Conservation (phyloP, 2,797 vertebrate species). For the Coregonus ussuriensis region DNA sequence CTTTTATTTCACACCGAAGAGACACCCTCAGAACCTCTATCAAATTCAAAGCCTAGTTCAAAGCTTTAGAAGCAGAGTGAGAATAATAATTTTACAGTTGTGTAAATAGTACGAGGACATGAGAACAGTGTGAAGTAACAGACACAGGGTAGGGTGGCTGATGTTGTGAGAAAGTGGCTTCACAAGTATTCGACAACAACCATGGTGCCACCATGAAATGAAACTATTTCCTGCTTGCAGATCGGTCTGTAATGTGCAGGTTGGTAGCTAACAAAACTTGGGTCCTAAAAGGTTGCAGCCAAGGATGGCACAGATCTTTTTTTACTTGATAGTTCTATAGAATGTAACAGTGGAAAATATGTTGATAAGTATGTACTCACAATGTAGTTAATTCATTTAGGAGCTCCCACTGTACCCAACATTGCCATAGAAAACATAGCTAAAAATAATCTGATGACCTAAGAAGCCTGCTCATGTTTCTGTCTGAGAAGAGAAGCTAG, state of each 20-base stretch:
- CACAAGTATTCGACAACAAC: background rate
- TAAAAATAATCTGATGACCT: slow-evolving; percentile 2
- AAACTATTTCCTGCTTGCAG: background rate
- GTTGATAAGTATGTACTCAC: slow-evolving; percentile 1
- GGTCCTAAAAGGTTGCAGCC: background rate
- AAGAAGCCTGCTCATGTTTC: slow-evolving; percentile 5
- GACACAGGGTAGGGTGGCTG: background rate
- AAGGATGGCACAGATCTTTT: background rate
- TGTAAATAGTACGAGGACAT: background rate
- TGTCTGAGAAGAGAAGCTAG: background rate
- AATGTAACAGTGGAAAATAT: background rate
- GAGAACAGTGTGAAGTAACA: background rate
- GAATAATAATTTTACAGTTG: background rate
- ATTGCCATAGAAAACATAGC: background rate
- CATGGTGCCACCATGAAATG: background rate
- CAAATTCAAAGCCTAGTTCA: too few species aligned
- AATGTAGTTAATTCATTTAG: background rate
- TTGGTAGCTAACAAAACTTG: background rate
- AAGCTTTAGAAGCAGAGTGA: background rate
- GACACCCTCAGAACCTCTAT: background rate
- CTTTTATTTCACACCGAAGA: background rate
- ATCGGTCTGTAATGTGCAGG: background rate
- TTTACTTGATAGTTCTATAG: background rate
- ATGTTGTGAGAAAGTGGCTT: background rate
- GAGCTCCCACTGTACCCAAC: background rate